A percentile compares a stretch with the other conserved stretches of the same genome.
These are phyloP conservation scores for Caerostris extrusa DNA, from an alignment of 1,140 invertebrate genomes.

Conservation along the genomic window DNA sequence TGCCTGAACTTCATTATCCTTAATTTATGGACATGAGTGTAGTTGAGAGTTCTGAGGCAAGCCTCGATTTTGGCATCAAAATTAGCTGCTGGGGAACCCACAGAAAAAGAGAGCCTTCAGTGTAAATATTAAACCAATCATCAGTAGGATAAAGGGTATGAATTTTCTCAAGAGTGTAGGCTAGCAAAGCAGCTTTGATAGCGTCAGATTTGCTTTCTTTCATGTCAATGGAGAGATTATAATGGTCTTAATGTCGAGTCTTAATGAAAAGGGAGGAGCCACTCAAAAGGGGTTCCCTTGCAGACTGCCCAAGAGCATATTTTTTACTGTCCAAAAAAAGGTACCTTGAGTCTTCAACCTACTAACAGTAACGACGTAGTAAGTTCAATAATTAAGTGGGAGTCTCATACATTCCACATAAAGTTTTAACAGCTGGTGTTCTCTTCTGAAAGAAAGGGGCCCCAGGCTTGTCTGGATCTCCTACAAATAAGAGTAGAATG, in stretches of 20 bases:
- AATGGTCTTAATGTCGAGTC: not conserved
- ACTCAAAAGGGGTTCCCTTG: not conserved
- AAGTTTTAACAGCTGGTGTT: not conserved
- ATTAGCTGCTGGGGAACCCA: too few species aligned
- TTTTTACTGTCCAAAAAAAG: not conserved
- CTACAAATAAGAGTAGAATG: not conserved
- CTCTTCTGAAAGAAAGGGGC: not conserved
- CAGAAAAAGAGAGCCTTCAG: not conserved
- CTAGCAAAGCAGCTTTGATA: not conserved
- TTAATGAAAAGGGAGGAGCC: too few species aligned
- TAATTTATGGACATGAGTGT: too few species aligned
- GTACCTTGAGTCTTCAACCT: not conserved
- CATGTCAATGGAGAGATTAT: not conserved
- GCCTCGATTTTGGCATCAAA: too few species aligned
- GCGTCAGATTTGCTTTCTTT: not conserved
- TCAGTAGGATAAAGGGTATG: not conserved
- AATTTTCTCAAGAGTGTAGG: not conserved
- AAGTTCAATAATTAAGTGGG: not conserved
- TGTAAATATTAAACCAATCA: not conserved
- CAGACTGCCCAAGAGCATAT: not conserved
- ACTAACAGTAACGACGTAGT: not conserved
- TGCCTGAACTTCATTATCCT: too few species aligned
- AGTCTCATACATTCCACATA: not conserved
- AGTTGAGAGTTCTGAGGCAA: too few species aligned
- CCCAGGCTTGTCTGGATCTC: not conserved